These are phyloP conservation scores for Apotomis betuletana DNA, from an alignment of 2,888 invertebrate species.

Conservation along the genomic window DNA sequence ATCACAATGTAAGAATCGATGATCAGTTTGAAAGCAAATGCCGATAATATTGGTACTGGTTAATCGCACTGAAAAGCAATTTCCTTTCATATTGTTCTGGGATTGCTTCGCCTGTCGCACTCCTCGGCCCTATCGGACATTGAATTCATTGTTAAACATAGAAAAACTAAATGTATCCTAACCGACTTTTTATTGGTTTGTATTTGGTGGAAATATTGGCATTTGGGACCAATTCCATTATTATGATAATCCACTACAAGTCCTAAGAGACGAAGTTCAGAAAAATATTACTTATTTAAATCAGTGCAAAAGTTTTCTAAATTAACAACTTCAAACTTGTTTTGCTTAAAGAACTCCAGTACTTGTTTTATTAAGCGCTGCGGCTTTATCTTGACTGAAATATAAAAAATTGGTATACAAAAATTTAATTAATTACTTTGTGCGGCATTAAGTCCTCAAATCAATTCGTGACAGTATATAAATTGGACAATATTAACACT, in stretches of 20 bases:
- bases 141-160: slow-evolving; percentile 61
- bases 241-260: slow-evolving; percentile 4
- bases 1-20: background rate
- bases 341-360: background rate
- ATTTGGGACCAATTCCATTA: background rate
- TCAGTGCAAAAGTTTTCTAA: background rate
- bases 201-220: background rate
- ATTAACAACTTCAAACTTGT: background rate
- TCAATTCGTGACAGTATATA: slow-evolving; percentile 20
- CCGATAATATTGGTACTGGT: background rate
- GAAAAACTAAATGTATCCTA: slow-evolving; percentile 56
- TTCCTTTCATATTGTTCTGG: slow-evolving; percentile 74
- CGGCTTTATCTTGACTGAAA: background rate
- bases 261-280: background rate
- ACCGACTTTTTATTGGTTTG: slow-evolving; percentile 31
- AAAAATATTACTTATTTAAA: background rate
- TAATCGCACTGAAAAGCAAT: slow-evolving; percentile 61
- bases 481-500: slow-evolving; percentile 29
- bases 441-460: slow-evolving; percentile 6
- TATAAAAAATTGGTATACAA: background rate
- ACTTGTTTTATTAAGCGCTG: background rate
- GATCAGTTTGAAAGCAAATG: slow-evolving; percentile 1
- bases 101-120: slow-evolving; percentile 61
- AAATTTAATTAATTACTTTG: too few relatives aligned
- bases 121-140: slow-evolving; percentile 56